Evolutionary conservation across 2,113 vertebrate species (phyloP).

Genomic region (Takifugu bimaculatus): DNA sequence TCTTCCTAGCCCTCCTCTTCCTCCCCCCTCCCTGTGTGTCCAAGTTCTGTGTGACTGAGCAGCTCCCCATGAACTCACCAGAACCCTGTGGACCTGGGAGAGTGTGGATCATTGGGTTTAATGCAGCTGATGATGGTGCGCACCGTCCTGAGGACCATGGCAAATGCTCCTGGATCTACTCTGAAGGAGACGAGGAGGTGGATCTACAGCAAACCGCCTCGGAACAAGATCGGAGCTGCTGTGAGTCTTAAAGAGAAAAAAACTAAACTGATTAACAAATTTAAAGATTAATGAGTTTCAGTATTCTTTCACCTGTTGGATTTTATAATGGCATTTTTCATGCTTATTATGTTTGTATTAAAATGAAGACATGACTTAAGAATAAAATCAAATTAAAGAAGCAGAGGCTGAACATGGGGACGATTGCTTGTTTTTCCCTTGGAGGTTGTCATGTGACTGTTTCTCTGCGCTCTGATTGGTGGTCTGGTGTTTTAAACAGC

Average conservation of each 20-base stretch:
- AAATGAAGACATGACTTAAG: neutral
- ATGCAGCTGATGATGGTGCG: conserved; percentile 1
- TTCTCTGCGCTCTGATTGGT: neutral
- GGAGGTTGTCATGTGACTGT: neutral
- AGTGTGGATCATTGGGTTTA: neutral
- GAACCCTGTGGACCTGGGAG: neutral
- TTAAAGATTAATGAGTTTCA: neutral
- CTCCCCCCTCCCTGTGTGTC: neutral
- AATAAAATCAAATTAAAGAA: neutral
- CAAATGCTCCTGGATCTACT: neutral
- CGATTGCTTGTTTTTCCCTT: neutral
- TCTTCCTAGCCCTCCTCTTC: too few relatives aligned
- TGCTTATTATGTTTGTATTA: neutral
- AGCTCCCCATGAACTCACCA: neutral
- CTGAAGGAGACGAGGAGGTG: conserved; percentile 34
- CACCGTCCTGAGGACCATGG: conserved; percentile 38
- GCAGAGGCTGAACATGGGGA: neutral
- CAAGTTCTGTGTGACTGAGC: neutral
- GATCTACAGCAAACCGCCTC: conserved; percentile 63
- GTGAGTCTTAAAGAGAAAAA: conserved; percentile 35
- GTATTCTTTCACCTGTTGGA: neutral
- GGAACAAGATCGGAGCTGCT: conserved; percentile 53
- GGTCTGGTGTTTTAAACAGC: conserved; percentile 56
- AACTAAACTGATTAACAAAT: neutral
- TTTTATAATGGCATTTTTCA: too few relatives aligned